phyloP scores from a whole-genome alignment of 2,113 vertebrate genomes.

The Chlamydotis undulata region DNA sequence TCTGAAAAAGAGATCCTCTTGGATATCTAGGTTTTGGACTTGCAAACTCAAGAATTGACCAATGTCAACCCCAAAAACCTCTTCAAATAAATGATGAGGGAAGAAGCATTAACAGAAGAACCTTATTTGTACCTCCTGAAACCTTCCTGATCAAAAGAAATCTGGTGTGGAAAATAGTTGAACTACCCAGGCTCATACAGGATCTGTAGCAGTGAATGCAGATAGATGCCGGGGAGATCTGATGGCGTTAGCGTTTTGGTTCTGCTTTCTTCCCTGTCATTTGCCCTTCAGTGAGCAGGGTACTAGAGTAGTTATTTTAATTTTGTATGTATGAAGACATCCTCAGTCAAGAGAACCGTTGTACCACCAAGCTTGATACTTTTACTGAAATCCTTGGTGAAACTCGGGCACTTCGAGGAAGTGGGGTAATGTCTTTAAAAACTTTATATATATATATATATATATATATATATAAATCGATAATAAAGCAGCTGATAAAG shows the following conservation, averaged over 20 bases:
- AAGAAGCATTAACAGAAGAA: neutral
- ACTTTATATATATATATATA: no score
- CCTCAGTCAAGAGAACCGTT: neutral
- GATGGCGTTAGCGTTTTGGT: neutral
- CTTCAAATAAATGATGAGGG: neutral
- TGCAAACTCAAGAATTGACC: neutral
- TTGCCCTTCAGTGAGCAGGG: neutral
- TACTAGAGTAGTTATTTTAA: neutral
- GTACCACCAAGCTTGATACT: no score
- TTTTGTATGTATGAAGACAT: neutral
- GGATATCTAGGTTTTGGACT: neutral
- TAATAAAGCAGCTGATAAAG: neutral
- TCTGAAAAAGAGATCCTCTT: neutral
- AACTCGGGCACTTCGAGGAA: neutral
- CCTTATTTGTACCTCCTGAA: neutral
- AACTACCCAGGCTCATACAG: neutral
- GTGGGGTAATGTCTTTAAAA: fast-evolving
- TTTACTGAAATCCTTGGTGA: neutral
- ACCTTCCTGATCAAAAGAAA: neutral
- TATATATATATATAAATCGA: no score
- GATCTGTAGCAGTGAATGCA: neutral
- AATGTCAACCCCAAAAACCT: neutral
- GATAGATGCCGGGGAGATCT: neutral
- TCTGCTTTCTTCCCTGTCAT: neutral
- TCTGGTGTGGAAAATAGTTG: fast-evolving